Percentiles rank a stretch among this genome's conserved stretches.
Conservation (phyloP, 2,888 invertebrate species). For the Andrena dorsata region DNA sequence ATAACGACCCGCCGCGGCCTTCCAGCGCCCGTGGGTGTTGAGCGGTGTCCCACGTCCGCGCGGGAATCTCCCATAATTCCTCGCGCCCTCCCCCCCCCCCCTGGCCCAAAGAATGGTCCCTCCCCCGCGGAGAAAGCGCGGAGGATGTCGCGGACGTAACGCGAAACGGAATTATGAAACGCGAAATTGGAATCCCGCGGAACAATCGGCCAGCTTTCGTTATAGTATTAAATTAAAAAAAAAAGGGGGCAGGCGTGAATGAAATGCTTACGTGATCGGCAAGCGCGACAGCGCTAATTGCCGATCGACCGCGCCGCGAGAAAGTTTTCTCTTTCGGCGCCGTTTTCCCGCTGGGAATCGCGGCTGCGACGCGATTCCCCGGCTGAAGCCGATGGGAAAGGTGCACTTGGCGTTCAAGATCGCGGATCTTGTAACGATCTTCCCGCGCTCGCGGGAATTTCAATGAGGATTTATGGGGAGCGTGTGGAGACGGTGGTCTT, state of each 20-base stretch:
- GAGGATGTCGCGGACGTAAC: constrained; percentile 15
- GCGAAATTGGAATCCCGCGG: constrained; percentile 10
- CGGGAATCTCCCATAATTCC: no score
- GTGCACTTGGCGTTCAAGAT: neutral
- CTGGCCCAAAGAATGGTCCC: no score
- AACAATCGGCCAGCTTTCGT: constrained; percentile 43
- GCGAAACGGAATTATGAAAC: constrained; percentile 32
- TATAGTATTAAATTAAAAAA: neutral
- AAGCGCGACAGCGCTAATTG: neutral
- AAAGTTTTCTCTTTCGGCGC: constrained; percentile 51
- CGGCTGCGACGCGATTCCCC: neutral
- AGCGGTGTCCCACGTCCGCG: no score
- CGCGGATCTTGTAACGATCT: constrained; percentile 18
- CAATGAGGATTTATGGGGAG: neutral
- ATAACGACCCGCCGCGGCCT: neutral
- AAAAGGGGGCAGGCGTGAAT: neutral
- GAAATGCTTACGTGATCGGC: neutral
- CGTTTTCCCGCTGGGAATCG: constrained; percentile 5
- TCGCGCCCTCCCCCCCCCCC: no score
- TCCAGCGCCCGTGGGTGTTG: no score
- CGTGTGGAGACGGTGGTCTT: no score
- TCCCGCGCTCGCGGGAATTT: neutral
- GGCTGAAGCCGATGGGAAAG: constrained; percentile 11
- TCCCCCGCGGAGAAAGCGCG: constrained; percentile 26
- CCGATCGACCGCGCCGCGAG: constrained; percentile 27